Percentiles rank a stretch among this genome's conserved stretches.
These are phyloP conservation scores for Drosophila peninsularis DNA, from an alignment of 2,888 invertebrate genomes.

Conservation along the genomic window DNA sequence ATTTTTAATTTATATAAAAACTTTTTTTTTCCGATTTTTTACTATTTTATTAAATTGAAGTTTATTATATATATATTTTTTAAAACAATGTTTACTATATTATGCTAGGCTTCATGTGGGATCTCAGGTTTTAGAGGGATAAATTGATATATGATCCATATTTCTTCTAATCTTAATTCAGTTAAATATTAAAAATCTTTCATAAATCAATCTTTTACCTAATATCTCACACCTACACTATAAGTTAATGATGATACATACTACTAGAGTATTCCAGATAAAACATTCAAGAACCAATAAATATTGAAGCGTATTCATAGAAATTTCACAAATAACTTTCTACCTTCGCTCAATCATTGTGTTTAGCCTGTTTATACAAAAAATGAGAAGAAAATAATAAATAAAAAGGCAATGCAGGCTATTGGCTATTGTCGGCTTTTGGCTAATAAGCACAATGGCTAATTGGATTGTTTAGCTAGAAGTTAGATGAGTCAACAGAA, in stretches of 20 bases:
- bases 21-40: too few species aligned
- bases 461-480: conserved; percentile 1
- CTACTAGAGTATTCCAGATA: not conserved
- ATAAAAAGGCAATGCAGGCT: not conserved
- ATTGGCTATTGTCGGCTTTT: not conserved
- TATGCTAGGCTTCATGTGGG: too few species aligned
- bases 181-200: not conserved
- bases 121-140: too few species aligned
- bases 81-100: too few species aligned
- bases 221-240: not conserved
- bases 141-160: too few species aligned
- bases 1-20: too few species aligned
- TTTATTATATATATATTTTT: too few species aligned
- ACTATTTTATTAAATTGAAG: too few species aligned
- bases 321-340: not conserved
- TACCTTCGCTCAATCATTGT: not conserved
- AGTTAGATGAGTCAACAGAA: not conserved
- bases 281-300: not conserved
- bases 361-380: not conserved
- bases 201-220: not conserved
- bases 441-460: not conserved
- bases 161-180: too few species aligned
- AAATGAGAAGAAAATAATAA: not conserved
- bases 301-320: not conserved
- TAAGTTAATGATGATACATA: not conserved